A percentile compares a stretch with the other conserved stretches of the same genome.
These are phyloP conservation scores for Reticulitermes lucifugus DNA, from an alignment of 2,888 invertebrate genomes.

Conservation along the genomic window DNA sequence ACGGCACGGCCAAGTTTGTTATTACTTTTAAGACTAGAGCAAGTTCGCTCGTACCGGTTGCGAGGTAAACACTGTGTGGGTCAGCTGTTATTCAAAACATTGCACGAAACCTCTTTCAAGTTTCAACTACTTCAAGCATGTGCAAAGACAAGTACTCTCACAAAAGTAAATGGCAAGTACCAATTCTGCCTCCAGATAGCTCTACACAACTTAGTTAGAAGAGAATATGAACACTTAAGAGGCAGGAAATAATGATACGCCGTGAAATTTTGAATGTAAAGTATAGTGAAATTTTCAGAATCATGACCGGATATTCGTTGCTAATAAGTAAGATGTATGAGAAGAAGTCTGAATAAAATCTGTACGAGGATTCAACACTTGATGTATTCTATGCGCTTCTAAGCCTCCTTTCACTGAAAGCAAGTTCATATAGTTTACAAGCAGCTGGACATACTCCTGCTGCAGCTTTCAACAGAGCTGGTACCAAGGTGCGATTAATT, in stretches of 20 bases:
- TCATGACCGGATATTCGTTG: not conserved
- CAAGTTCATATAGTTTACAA: no score
- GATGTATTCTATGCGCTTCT: not conserved
- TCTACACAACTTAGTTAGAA: not conserved
- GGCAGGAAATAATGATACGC: not conserved
- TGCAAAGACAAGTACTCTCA: not conserved
- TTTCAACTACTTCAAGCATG: not conserved
- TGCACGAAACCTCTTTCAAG: not conserved
- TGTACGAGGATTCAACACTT: not conserved
- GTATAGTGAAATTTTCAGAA: not conserved
- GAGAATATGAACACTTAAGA: not conserved
- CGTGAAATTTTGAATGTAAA: not conserved
- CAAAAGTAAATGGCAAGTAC: not conserved
- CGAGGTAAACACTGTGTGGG: not conserved
- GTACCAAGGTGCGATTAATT: no score
- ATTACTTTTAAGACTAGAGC: no score
- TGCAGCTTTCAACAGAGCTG: no score
- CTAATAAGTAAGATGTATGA: not conserved
- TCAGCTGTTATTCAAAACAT: not conserved
- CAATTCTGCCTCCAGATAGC: not conserved
- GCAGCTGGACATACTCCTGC: no score
- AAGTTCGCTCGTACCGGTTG: no score
- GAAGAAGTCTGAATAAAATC: not conserved
- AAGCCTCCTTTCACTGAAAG: not conserved
- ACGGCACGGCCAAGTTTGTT: no score